Percentiles rank a stretch among this genome's conserved stretches.
Conservation (phyloP, 2,113 vertebrate genomes). For the Oncorhynchus masou region DNA sequence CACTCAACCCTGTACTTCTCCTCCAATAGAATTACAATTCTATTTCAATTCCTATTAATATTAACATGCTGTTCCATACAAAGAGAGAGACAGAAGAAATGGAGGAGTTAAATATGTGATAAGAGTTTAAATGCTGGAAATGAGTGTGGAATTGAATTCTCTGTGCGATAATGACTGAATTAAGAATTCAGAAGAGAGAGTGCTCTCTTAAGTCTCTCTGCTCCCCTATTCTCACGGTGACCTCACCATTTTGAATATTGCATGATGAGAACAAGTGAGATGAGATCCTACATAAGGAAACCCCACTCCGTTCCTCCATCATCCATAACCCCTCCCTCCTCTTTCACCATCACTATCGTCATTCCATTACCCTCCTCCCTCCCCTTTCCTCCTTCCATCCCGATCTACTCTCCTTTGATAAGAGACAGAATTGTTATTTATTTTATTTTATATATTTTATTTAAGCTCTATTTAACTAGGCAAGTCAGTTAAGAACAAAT, state of each 20-base stretch:
- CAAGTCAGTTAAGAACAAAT: too few species aligned
- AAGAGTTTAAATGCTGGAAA: neutral
- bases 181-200: neutral
- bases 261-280: slow-evolving; percentile 20
- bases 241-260: slow-evolving; percentile 36
- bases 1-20: neutral
- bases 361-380: neutral
- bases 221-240: slow-evolving; percentile 36
- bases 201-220: neutral
- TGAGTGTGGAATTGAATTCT: neutral
- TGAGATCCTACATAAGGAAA: slow-evolving; percentile 53
- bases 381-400: slow-evolving; percentile 13
- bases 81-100: neutral
- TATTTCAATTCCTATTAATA: neutral
- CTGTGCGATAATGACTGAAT: neutral
- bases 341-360: neutral
- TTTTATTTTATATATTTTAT: too few species aligned
- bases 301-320: slow-evolving; percentile 15
- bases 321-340: slow-evolving; percentile 8
- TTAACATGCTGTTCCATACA: neutral
- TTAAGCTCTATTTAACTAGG: too few species aligned
- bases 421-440: neutral
- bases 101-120: neutral
- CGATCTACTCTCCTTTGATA: neutral
- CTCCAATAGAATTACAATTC: neutral